These are phyloP conservation scores for Galaxias olidus DNA, from an alignment of 2,797 vertebrate species.

Conservation along the genomic window DNA sequence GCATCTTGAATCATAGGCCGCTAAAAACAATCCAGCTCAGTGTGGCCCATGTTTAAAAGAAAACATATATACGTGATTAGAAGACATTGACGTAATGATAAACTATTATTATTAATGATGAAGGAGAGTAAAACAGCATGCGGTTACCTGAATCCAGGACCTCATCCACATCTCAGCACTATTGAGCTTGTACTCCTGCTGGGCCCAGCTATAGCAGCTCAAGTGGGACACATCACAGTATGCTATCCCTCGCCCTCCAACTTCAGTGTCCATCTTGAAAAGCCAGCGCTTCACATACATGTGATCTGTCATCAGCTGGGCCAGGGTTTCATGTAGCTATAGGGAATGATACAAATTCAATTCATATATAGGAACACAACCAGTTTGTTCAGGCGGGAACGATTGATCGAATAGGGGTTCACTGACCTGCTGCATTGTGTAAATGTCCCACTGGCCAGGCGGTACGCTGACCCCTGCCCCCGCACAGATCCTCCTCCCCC, in stretches of 20 bases:
- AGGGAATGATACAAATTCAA: constrained; percentile 1
- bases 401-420: background rate
- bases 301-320: constrained; percentile 77
- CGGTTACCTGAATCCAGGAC: constrained; percentile 77
- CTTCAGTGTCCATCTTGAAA: constrained; percentile 82
- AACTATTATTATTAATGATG: background rate
- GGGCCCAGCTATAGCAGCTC: constrained; percentile 72
- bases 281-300: constrained; percentile 82
- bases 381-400: too few relatives aligned
- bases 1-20: too few relatives aligned
- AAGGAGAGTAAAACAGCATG: background rate
- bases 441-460: constrained; percentile 79
- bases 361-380: background rate
- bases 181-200: constrained; percentile 57
- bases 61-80: too few relatives aligned
- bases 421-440: constrained; percentile 78
- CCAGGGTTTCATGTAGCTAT: constrained; percentile 79
- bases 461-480: constrained; percentile 75
- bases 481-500: constrained; percentile 80
- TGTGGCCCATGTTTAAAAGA: constrained; percentile 16
- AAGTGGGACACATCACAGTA: constrained; percentile 81
- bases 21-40: too few relatives aligned
- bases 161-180: constrained; percentile 67
- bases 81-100: too few relatives aligned
- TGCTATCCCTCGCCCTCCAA: constrained; percentile 77